phyloP scores from a whole-genome alignment of 2,113 vertebrate genomes.

The Sitta europaea region DNA sequence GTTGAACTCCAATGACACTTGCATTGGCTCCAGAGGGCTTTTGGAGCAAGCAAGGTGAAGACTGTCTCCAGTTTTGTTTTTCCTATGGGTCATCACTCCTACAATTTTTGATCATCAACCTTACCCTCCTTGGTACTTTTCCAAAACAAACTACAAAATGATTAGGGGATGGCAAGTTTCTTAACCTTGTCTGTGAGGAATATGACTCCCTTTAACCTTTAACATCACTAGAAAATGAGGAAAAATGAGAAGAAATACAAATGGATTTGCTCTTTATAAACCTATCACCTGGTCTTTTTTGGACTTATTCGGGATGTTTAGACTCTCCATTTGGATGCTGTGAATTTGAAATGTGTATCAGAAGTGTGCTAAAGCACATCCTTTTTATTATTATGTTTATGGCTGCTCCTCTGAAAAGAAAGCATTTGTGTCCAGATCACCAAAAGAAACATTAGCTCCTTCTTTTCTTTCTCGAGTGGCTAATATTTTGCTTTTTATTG shows the following conservation, averaged over 20 bases:
- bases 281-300: neutral
- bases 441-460: neutral
- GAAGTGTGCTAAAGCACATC: neutral
- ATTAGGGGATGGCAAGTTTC: neutral
- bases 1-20: neutral
- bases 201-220: neutral
- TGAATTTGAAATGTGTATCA: neutral
- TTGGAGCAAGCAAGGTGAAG: neutral
- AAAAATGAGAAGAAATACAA: neutral
- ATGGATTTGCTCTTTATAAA: neutral
- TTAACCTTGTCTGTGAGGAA: neutral
- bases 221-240: neutral
- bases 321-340: neutral
- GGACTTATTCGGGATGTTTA: neutral
- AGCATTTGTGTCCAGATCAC: neutral
- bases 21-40: neutral
- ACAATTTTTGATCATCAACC: neutral
- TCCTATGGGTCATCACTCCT: neutral
- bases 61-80: neutral
- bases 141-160: neutral
- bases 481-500: conserved; percentile 10
- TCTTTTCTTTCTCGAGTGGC: neutral
- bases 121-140: neutral
- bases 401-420: neutral
- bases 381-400: conserved; percentile 2